Percentiles rank a stretch among this genome's conserved stretches.
These are phyloP conservation scores for Drosophila varians DNA, from an alignment of 1,140 invertebrate species.

Conservation along the genomic window DNA sequence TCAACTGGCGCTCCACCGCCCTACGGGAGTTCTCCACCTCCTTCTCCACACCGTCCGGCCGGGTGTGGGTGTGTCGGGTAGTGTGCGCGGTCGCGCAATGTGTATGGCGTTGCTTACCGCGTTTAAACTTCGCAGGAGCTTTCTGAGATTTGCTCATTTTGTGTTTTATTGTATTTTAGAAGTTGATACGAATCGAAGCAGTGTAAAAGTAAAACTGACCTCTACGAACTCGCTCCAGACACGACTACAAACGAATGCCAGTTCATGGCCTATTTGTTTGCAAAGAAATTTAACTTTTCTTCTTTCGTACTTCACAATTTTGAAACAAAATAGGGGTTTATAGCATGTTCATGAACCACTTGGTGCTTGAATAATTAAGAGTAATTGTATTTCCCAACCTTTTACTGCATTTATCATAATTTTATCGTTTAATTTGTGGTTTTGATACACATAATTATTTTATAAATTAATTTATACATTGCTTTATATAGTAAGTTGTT, in stretches of 20 bases:
- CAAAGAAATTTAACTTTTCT: no score
- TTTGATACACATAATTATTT: no score
- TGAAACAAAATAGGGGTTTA: background rate
- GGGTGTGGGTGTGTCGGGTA: background rate
- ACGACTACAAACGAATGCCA: background rate
- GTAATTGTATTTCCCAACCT: no score
- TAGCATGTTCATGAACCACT: background rate
- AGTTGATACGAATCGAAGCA: constrained; percentile 1
- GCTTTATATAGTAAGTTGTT: no score
- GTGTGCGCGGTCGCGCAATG: constrained; percentile 1
- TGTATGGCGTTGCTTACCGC: constrained; percentile 3
- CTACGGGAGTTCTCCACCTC: constrained; percentile 32
- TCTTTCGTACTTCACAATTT: background rate
- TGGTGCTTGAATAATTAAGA: no score
- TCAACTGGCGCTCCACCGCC: constrained; percentile 42
- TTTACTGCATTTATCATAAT: no score
- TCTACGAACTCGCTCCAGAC: background rate
- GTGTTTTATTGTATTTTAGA: background rate
- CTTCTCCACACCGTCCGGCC: background rate
- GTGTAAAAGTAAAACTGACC: constrained; percentile 2
- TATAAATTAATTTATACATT: no score
- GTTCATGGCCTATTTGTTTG: background rate
- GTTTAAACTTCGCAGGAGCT: constrained; percentile 5
- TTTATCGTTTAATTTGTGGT: no score
- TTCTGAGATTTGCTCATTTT: constrained; percentile 27